A percentile compares a stretch with the other conserved stretches of the same genome.
phyloP scores from a whole-genome alignment of 2,888 invertebrate species.

The Pogonocherus hispidulus region DNA sequence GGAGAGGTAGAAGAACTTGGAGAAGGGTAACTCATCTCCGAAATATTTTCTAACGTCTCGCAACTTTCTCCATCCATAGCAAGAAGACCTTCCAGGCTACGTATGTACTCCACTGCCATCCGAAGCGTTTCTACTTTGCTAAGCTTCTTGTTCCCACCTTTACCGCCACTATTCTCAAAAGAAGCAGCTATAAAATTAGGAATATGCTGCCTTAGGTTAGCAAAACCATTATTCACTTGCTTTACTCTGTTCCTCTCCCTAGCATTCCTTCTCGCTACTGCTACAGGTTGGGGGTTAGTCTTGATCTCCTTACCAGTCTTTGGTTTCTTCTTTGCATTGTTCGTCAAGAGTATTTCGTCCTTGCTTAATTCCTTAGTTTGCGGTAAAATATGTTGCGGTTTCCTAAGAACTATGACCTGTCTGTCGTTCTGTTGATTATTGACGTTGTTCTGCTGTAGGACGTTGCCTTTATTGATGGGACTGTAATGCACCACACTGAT shows the following conservation, averaged over 20 bases:
- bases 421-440: conserved; percentile 70
- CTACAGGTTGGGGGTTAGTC: conserved; percentile 78
- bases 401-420: conserved; percentile 73
- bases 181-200: conserved; percentile 84
- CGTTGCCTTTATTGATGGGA: conserved; percentile 74
- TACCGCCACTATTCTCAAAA: conserved; percentile 76
- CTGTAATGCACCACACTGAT: conserved; percentile 74
- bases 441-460: conserved; percentile 77
- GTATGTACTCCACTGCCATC: conserved; percentile 92
- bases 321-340: conserved; percentile 61
- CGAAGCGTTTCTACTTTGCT: conserved; percentile 91
- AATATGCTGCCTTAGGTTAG: conserved; percentile 88
- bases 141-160: conserved; percentile 81
- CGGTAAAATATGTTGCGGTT: conserved; percentile 70
- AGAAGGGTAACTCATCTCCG: conserved; percentile 67
- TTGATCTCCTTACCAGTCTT: conserved; percentile 53
- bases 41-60: conserved; percentile 52
- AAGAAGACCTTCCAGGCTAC: conserved; percentile 83
- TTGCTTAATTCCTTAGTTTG: conserved; percentile 56
- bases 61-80: conserved; percentile 73
- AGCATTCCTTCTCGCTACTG: conserved; percentile 91
- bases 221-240: conserved; percentile 93
- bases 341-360: conserved; percentile 61
- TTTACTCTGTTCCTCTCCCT: conserved; percentile 93
- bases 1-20: conserved; percentile 59